Base-by-base conservation (phyloP, 2,797 vertebrate genomes). In the Eleutherodactylus coqui region DNA sequence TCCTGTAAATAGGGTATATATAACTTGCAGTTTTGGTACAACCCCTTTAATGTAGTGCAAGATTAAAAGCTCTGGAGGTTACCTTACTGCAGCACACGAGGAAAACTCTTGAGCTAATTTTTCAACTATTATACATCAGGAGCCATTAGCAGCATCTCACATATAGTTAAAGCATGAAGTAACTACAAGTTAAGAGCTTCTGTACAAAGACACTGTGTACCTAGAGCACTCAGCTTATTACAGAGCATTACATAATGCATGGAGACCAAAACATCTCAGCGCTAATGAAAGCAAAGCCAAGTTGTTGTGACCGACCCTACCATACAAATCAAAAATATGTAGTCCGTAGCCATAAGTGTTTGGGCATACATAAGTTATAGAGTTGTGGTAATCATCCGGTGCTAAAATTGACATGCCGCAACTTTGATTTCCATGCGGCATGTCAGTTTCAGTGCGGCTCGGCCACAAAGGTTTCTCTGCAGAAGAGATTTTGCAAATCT, bases 61-160 rank as follows among this genome's bases (percentile, higher is more conserved):
- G 47, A 34, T 76, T 76, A 76, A 51, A 51, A 36, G 75, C 47
- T 76, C 29, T 24, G 47, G 47, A 34, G 29, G 73, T 75, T 49
- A 75, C 43, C n/a, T 9, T 76, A 32, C 47, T 34, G 21, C 47
- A 51, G 4, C 13, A 5, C 24, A n/a, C 47, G 53, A 9, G 5
- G 21, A 51, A 76, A 14, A 76, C 27, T 36, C 29, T 13, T 2
- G 2, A 24, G 47, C 11, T 45, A 24, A 41, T 47, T 47, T 27
- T 75, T 27, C 72, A 21, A 75, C 34, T 76, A 73, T 73, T 43
- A 53, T 76, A 76, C 32, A 53, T 76, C 17, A 13, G 75, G 45
- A 51, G 47, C 75, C 51, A 27, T 76, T 51, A 51, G 47, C 29
- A 6, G 47, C 47, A 51, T 76, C 17, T 76, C 53, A 76, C 29